Evolutionary conservation across 30 jellyfish, hydroid and myxozoan species (phyloP), one percentile per base, ranked within the genome.

Genomic region (Aurelia coerulea): DNA sequence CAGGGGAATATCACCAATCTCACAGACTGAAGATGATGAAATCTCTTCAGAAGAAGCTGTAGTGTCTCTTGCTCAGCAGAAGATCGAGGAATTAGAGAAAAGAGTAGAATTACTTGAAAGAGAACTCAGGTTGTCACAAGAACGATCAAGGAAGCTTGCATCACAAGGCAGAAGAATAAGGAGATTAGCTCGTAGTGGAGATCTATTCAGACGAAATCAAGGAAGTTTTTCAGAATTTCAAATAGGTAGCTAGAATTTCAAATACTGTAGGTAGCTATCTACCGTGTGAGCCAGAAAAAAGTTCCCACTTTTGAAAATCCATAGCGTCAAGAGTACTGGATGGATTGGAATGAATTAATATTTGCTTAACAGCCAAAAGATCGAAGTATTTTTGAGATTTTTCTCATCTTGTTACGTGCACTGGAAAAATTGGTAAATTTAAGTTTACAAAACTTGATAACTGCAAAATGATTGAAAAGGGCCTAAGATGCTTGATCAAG

Each of bases 181-280:
- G 29, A 81, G 98, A 54, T 68, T 84, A 66, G 94, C 95, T 8
- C 79, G 98, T 35, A 92, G 98, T 72, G 92, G 95, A n/a, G 96
- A 86, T 60, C 42, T 92, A 17, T 83, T 87, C 73, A 86, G 92
- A 67, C 66, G 88, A n/a, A 65, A 67, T 59, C 88, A 78, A 39
- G 7, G 86, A 1, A 46, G 56, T 46, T 39, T 64, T 12, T 10
- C 32, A 9, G 78, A 78, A 16, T 49, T 66, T 52, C 37, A 42
- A n/a, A 49, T 63, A 63, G 86, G 81, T 87, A 67, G 64, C 23
- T 13, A 9, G 9, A 77, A 16, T 75, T 9, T 75, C 15, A 32
- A 19, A 10, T 37, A 50, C 39, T 17, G 33, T 12, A 35, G 81
- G 29, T 9, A 16, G 72, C 15, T 11, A 37, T 10, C 10, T 71